Evolutionary conservation across 1,140 invertebrate species (phyloP), one percentile per base, ranked within the genome.

Genomic region (Leptinotarsa defecta): DNA sequence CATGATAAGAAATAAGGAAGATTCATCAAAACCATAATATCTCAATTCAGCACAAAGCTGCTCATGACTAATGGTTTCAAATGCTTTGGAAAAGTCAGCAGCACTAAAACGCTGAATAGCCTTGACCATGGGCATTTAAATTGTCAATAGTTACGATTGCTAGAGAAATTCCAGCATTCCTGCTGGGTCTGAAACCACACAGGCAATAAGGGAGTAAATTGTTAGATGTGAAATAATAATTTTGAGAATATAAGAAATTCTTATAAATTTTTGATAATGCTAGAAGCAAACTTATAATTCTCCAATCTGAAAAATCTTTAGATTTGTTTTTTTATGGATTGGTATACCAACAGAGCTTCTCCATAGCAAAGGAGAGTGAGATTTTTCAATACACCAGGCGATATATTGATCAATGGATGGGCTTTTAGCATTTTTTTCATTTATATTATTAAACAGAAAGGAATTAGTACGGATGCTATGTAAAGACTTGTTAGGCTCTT

Each of bases 241-340:
- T 48, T 61, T 78, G 79, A 5, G 27, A 13, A 24, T 43, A 64
- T 4, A 79, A 63, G 13, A 77, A 63, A 61, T 64, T 77, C 73
- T 77, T 76, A 4, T 79, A 27, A 13, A 77, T 61, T 64, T 80
- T 80, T 8, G 75, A 80, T 17, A 79, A 27, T 20, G 68, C 13
- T n/a, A 76, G 77, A 3, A 80, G 65, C 24, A 80, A 67, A 57
- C 75, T 79, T n/a, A 79, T 80, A 4, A 75, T 69, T 52, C 75
- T 63, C 3, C 76, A 24, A 63, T 80, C 71, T 34, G 75, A 77
- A 48, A 75, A 61, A 24, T 73, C 24, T 13, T 20, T 49, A 61
- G 76, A 64, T 6, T 75, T 69, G 24, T 34, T 43, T 6, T 8
- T 34, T 27, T 34, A 73, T 1, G 77, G 79, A 71, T 34, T 34